A percentile compares a stretch with the other conserved stretches of the same genome.
phyloP scores from a whole-genome alignment of 2,797 vertebrate genomes.

The Sus cebifrons region DNA sequence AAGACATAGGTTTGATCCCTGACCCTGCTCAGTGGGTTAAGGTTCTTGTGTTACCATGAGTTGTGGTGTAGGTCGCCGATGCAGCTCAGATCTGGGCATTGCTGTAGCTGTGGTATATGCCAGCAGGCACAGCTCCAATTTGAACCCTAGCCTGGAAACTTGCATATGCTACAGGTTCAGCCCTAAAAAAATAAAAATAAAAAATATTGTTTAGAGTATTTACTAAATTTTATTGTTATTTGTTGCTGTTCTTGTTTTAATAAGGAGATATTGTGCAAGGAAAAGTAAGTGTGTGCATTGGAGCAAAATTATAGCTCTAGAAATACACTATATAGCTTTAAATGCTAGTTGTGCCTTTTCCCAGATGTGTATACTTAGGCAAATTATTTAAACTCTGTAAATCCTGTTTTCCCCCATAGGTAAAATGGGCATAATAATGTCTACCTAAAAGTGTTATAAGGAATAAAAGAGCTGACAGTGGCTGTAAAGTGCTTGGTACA shows the following conservation, averaged over 20 bases:
- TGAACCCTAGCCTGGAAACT: no score
- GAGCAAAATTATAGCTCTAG: neutral
- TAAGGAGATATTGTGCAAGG: neutral
- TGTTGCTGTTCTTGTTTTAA: neutral
- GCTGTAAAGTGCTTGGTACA: slow-evolving; percentile 15
- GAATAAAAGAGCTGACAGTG: neutral
- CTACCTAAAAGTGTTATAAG: neutral
- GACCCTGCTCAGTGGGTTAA: no score
- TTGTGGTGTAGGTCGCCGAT: no score
- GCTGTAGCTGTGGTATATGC: no score
- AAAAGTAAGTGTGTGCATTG: neutral
- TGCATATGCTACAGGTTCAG: no score
- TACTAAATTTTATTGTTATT: neutral
- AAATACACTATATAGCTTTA: neutral
- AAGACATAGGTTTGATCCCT: no score
- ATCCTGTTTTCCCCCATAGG: neutral
- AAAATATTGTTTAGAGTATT: neutral
- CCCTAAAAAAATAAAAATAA: no score
- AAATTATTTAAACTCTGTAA: slow-evolving; percentile 12
- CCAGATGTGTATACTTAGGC: neutral
- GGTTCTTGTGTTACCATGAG: no score
- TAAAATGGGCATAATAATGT: slow-evolving; percentile 23
- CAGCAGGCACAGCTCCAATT: no score
- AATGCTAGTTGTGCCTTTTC: neutral
- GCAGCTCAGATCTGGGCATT: no score